Evolutionary conservation across 2,888 invertebrate genomes (phyloP).

Genomic region (Monopis laevigella): DNA sequence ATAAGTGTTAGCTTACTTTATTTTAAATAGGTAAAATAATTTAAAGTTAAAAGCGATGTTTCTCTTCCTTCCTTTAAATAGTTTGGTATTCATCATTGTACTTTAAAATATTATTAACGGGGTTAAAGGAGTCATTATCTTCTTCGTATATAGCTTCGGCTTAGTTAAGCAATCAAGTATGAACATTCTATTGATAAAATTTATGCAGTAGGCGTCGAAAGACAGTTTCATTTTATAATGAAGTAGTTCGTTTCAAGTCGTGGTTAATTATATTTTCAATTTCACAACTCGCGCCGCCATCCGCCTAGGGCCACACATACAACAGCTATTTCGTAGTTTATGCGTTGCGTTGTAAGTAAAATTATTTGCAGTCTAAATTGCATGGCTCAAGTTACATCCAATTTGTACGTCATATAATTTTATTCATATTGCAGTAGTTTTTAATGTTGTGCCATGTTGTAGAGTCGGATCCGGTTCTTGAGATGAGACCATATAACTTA

Average conservation of each 20-base stretch:
- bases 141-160: background rate
- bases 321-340: conserved; percentile 15
- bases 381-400: conserved; percentile 1
- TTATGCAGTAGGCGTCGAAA: conserved; percentile 38
- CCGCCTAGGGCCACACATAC: conserved; percentile 33
- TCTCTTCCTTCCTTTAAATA: no score
- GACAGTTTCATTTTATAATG: conserved; percentile 48
- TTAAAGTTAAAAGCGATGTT: no score
- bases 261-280: conserved; percentile 56
- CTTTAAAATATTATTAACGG: no score
- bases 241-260: conserved; percentile 34
- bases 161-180: background rate
- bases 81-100: no score
- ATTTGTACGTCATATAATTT: no score
- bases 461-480: no score
- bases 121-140: no score
- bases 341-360: conserved; percentile 25
- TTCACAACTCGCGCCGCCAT: conserved; percentile 34
- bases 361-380: conserved; percentile 30
- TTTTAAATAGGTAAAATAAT: no score
- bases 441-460: no score
- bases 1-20: no score
- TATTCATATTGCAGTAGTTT: no score
- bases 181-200: conserved; percentile 22
- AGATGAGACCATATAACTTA: no score